Evolutionary conservation across 2,113 vertebrate genomes (phyloP).

Genomic region (Vombatus ursinus): DNA sequence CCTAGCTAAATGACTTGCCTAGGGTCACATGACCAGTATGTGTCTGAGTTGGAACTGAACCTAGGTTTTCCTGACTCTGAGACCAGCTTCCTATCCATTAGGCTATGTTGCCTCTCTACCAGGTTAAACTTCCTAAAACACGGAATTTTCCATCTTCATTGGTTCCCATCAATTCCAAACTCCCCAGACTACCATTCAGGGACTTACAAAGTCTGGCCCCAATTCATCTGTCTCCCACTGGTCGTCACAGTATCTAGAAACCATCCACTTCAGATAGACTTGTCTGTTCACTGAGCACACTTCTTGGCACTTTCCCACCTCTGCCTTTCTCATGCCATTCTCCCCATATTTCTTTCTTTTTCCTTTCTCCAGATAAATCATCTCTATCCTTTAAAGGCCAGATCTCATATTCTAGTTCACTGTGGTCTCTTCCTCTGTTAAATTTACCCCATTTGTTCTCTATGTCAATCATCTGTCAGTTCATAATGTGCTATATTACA

Average conservation of each 20-base stretch:
- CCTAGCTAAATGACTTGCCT: background rate
- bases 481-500: background rate
- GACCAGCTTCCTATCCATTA: background rate
- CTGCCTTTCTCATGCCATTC: background rate
- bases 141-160: background rate
- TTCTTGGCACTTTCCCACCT: background rate
- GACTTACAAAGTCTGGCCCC: background rate
- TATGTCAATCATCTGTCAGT: background rate
- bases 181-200: background rate
- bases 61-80: background rate
- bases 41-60: background rate
- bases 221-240: fast-evolving
- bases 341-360: background rate
- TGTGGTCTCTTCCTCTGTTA: background rate
- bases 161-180: background rate
- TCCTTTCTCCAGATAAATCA: background rate
- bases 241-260: background rate
- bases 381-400: background rate
- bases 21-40: background rate
- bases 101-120: background rate
- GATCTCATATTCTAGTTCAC: background rate
- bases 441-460: background rate
- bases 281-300: background rate
- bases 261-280: too few species aligned
- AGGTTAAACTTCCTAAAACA: background rate